Evolutionary conservation across 1,140 invertebrate genomes (phyloP).

Genomic region (Littorina saxatilis): DNA sequence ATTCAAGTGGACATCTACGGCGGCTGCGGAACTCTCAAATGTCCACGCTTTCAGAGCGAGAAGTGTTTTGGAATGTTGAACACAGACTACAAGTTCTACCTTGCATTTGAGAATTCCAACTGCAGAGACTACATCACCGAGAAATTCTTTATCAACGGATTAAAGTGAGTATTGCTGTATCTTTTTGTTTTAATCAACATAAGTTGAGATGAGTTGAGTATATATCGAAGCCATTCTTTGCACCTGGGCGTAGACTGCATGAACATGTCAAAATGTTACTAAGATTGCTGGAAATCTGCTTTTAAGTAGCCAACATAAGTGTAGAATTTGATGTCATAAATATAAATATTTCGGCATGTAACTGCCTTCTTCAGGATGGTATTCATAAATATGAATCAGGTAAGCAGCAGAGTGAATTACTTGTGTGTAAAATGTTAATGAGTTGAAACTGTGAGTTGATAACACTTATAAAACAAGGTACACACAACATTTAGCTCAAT

Average conservation of each 20-base stretch:
- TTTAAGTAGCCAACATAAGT: too few relatives aligned
- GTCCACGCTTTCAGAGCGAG: conserved; percentile 79
- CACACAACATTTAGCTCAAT: too few relatives aligned
- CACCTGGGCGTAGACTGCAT: neutral
- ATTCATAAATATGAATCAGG: too few relatives aligned
- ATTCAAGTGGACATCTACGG: conserved; percentile 92
- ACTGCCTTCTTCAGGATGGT: too few relatives aligned
- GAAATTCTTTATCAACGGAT: conserved; percentile 75
- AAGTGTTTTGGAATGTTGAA: conserved; percentile 94
- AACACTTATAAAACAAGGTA: too few relatives aligned
- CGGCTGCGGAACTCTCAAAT: conserved; percentile 82
- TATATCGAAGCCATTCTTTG: neutral
- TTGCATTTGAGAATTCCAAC: conserved; percentile 84
- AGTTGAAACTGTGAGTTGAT: too few relatives aligned
- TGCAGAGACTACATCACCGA: conserved; percentile 75
- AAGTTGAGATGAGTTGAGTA: neutral
- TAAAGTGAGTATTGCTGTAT: conserved; percentile 52
- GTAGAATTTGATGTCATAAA: too few relatives aligned
- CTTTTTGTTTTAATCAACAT: neutral
- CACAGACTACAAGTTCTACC: conserved; percentile 96
- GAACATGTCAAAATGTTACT: neutral
- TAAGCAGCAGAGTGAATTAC: too few relatives aligned
- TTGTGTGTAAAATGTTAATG: too few relatives aligned
- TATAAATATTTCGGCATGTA: too few relatives aligned
- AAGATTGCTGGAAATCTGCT: too few relatives aligned